A percentile compares a stretch with the other conserved stretches of the same genome.
phyloP scores from a whole-genome alignment of 1,140 invertebrate genomes.

The Callitettix versicolor region DNA sequence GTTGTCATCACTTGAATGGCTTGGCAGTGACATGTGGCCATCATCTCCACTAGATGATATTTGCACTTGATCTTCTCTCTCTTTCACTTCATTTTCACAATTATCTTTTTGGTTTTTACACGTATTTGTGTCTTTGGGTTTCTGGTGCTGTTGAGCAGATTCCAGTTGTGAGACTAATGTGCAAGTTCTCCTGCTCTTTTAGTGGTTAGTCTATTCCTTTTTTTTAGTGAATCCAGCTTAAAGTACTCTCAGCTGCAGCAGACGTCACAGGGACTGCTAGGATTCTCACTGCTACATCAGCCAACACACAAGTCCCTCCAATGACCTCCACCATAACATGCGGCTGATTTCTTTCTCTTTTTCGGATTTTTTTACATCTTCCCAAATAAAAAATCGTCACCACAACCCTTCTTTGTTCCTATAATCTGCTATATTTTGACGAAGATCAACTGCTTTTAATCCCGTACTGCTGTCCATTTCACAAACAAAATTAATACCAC shows the following conservation, averaged over 20 bases:
- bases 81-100: too few relatives aligned
- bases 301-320: slow-evolving; percentile 3
- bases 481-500: slow-evolving; percentile 3
- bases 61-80: too few relatives aligned
- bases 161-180: slow-evolving; percentile 5
- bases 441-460: background rate
- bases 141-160: background rate
- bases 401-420: slow-evolving; percentile 13
- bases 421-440: slow-evolving; percentile 8
- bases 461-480: background rate
- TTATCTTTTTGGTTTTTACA: too few relatives aligned
- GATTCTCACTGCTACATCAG: background rate
- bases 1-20: too few relatives aligned
- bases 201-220: slow-evolving; percentile 7
- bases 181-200: slow-evolving; percentile 1
- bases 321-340: slow-evolving; percentile 9
- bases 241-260: background rate
- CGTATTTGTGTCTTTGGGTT: too few relatives aligned
- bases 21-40: too few relatives aligned
- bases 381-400: background rate
- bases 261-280: slow-evolving; percentile 6
- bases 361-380: background rate
- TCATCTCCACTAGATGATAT: too few relatives aligned
- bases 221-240: slow-evolving; percentile 3
- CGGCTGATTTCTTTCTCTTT: background rate